A percentile compares a stretch with the other conserved stretches of the same genome.
Evolutionary conservation across 2,113 vertebrate species (phyloP).

Genomic region (Panurus biarmicus): DNA sequence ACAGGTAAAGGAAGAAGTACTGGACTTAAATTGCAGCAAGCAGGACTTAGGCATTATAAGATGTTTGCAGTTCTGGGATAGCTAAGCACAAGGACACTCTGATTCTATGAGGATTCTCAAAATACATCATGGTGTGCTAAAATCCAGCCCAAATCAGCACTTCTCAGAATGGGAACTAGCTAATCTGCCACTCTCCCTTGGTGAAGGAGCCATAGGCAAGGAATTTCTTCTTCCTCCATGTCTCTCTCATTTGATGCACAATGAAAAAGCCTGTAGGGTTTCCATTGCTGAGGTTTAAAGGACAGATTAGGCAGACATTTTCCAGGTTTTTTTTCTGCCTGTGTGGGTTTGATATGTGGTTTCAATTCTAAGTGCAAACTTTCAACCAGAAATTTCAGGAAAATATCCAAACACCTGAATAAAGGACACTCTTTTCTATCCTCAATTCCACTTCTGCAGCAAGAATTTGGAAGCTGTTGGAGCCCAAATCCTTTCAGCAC

Average conservation of each 20-base stretch:
- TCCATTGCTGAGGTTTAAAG: background rate
- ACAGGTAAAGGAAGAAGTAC: background rate
- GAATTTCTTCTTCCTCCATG: background rate
- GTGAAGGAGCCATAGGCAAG: background rate
- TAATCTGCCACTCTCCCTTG: background rate
- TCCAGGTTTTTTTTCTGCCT: background rate
- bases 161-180: background rate
- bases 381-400: background rate
- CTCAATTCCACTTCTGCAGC: background rate
- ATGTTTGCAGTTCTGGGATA: background rate
- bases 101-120: background rate
- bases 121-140: background rate
- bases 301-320: background rate
- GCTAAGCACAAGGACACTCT: background rate
- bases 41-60: background rate
- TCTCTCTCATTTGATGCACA: background rate
- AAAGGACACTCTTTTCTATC: background rate
- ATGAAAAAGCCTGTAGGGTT: background rate
- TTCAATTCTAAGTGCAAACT: background rate
- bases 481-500: background rate
- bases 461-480: background rate
- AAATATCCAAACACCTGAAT: background rate
- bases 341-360: background rate
- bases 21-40: background rate
- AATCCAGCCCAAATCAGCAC: background rate